A percentile compares a stretch with the other conserved stretches of the same genome.
Conservation (phyloP, 2,888 invertebrate species). For the Muscina levida region DNA sequence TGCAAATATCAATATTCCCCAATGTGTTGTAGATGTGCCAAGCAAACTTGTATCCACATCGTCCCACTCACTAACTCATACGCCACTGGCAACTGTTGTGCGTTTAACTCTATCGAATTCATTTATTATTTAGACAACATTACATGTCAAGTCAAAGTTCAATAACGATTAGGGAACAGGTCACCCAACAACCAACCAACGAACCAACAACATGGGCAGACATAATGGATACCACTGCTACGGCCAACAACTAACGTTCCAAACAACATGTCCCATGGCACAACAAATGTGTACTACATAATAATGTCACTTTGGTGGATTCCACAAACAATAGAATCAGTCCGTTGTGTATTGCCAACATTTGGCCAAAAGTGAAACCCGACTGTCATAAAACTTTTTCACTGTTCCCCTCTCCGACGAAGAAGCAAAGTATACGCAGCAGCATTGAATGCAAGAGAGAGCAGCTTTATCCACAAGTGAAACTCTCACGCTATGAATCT, state of each 20-base stretch:
- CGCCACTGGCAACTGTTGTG: neutral
- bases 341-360: slow-evolving; percentile 17
- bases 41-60: no score
- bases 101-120: slow-evolving; percentile 4
- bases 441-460: neutral
- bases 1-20: no score
- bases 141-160: slow-evolving; percentile 43
- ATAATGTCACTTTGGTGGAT: slow-evolving; percentile 28
- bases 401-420: neutral
- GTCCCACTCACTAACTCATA: no score
- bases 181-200: no score
- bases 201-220: slow-evolving; percentile 1
- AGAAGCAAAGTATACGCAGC: slow-evolving; percentile 18
- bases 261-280: neutral
- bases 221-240: neutral
- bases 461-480: slow-evolving; percentile 35
- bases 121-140: slow-evolving; percentile 38
- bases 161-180: slow-evolving; percentile 29
- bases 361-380: slow-evolving; percentile 11
- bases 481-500: slow-evolving; percentile 52
- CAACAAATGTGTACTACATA: slow-evolving; percentile 36
- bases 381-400: slow-evolving; percentile 33
- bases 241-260: neutral
- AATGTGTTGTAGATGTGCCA: no score
- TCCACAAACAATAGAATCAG: slow-evolving; percentile 32